phyloP scores from a whole-genome alignment of 2,113 vertebrate species.

The Apteryx owenii region DNA sequence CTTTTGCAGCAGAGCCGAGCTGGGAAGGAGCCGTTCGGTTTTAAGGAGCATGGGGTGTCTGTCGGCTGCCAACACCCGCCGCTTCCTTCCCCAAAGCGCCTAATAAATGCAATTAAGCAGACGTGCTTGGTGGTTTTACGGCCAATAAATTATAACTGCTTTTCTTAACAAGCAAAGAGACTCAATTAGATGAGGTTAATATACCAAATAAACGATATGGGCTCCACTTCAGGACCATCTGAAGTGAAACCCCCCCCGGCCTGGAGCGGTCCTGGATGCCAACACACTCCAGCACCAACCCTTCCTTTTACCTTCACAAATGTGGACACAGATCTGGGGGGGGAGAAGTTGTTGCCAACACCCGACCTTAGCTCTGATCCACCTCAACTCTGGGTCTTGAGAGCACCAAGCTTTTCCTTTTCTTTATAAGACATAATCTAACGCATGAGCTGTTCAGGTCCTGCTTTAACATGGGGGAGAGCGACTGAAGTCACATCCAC shows the following conservation, averaged over 20 bases:
- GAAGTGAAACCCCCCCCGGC: not conserved
- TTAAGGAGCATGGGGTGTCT: accelerated
- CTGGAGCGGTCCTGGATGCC: not conserved
- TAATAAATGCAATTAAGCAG: not conserved
- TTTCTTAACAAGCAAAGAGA: not conserved
- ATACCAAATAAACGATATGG: not conserved
- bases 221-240: not conserved
- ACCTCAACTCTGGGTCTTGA: not conserved
- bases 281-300: not conserved
- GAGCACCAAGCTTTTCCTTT: not conserved
- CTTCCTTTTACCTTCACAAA: not conserved
- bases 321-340: not conserved
- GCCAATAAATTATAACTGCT: not conserved
- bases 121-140: not conserved
- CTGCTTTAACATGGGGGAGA: not conserved
- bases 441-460: not conserved
- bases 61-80: not conserved
- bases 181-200: not conserved
- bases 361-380: not conserved
- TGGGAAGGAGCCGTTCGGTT: not conserved
- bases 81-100: not conserved
- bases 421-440: not conserved
- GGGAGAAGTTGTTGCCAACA: not conserved
- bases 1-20: not conserved
- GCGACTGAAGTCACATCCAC: not conserved